These are phyloP conservation scores for Eulemur coronatus DNA, from an alignment of 2,797 vertebrate genomes.

Conservation along the genomic window DNA sequence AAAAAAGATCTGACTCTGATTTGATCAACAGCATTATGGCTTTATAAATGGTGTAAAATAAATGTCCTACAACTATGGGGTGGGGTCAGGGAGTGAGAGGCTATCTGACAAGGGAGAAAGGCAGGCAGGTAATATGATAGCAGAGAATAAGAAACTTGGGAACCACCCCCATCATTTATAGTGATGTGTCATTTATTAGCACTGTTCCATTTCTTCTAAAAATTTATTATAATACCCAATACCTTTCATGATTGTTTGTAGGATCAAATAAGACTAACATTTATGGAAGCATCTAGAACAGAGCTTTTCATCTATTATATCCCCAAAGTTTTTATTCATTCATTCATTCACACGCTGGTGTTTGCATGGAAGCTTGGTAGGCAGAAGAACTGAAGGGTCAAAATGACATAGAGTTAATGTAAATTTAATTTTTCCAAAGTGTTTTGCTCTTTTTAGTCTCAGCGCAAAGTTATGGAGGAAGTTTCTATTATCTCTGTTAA, in stretches of 20 bases:
- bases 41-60: background rate
- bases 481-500: background rate
- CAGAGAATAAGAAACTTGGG: background rate
- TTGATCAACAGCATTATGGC: background rate
- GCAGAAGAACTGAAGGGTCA: conserved; percentile 20
- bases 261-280: background rate
- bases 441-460: conserved; percentile 8
- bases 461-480: background rate
- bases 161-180: background rate
- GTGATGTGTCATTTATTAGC: background rate
- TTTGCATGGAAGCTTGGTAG: background rate
- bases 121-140: background rate
- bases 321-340: background rate
- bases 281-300: background rate
- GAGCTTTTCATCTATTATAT: background rate
- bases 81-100: background rate
- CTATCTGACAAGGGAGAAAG: background rate
- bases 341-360: background rate
- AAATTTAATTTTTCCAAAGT: background rate
- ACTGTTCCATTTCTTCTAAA: background rate
- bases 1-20: background rate
- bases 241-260: background rate
- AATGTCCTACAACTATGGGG: background rate
- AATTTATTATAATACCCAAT: too few relatives aligned
- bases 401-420: conserved; percentile 35